Percentiles rank a stretch among this genome's conserved stretches.
phyloP scores from a whole-genome alignment of 2,797 vertebrate genomes.

The Stomatorhinus walkeri region DNA sequence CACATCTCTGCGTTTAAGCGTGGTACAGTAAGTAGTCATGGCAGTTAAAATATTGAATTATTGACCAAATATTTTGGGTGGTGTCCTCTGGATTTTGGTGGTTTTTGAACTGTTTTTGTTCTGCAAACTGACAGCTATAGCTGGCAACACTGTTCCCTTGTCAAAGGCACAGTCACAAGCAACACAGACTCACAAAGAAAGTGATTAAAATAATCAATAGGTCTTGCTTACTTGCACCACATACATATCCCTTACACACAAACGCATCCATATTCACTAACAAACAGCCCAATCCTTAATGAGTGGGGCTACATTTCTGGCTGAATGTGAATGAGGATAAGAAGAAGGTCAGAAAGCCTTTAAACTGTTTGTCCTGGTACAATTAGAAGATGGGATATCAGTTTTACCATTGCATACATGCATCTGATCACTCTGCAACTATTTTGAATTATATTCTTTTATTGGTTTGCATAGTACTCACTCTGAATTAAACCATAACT shows the following conservation, averaged over 20 bases:
- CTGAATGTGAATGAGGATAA: conserved; percentile 38
- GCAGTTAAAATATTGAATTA: neutral
- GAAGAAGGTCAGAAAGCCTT: conserved; percentile 10
- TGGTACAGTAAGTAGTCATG: neutral
- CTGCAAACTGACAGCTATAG: neutral
- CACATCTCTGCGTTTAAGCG: neutral
- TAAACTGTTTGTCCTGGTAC: neutral
- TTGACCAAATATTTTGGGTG: neutral
- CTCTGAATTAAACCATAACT: neutral
- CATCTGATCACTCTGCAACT: neutral
- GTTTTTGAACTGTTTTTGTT: neutral
- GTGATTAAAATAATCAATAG: conserved; percentile 71
- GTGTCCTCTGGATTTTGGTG: neutral
- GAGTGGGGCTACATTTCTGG: conserved; percentile 45
- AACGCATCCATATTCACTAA: too few relatives aligned
- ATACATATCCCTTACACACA: conserved; percentile 29
- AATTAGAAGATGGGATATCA: neutral
- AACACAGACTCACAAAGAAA: conserved; percentile 67
- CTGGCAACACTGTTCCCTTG: conserved; percentile 33
- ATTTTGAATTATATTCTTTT: neutral
- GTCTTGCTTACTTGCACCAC: conserved; percentile 43
- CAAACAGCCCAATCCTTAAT: conserved; percentile 37
- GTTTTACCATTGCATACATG: neutral
- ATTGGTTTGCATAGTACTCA: neutral
- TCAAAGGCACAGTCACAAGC: conserved; percentile 53